These are phyloP conservation scores for Cataglyphis albicans DNA, from an alignment of 2,888 invertebrate genomes.

Conservation along the genomic window DNA sequence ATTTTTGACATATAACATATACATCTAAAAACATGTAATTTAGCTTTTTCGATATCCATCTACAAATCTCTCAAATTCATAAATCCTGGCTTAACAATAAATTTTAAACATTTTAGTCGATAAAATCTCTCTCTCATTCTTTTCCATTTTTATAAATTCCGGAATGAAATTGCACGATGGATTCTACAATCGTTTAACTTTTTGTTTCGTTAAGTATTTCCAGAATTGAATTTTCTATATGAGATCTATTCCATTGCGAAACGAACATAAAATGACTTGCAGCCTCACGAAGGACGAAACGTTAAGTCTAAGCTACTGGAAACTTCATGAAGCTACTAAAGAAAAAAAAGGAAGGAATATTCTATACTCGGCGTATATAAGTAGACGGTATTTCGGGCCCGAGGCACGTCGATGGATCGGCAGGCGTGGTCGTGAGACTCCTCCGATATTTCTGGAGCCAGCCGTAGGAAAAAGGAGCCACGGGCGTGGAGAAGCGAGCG, in stretches of 20 bases:
- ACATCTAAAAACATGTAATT: background rate
- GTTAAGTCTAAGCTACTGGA: slow-evolving; percentile 45
- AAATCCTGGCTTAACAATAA: background rate
- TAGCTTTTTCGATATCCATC: background rate
- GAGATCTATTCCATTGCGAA: slow-evolving; percentile 2
- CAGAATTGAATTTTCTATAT: background rate
- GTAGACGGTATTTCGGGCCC: slow-evolving; percentile 55
- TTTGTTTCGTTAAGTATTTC: background rate
- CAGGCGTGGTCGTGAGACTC: slow-evolving; percentile 73
- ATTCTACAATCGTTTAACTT: background rate
- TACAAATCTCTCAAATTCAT: background rate
- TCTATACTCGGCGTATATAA: slow-evolving; percentile 50
- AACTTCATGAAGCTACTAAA: slow-evolving; percentile 41
- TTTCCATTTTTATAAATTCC: slow-evolving; percentile 3
- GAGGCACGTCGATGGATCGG: slow-evolving; percentile 55
- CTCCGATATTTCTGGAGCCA: slow-evolving; percentile 66
- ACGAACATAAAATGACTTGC: slow-evolving; percentile 30
- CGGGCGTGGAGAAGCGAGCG: slow-evolving; percentile 51
- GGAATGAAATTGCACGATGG: background rate
- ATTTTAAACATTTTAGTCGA: background rate
- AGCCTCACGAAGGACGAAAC: slow-evolving; percentile 26
- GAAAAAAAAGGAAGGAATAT: slow-evolving; percentile 40
- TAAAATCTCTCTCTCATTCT: background rate
- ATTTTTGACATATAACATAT: background rate
- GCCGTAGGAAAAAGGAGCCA: slow-evolving; percentile 58